These are phyloP conservation scores for Alloplasta piceator DNA, from an alignment of 2,888 invertebrate species.

Conservation along the genomic window DNA sequence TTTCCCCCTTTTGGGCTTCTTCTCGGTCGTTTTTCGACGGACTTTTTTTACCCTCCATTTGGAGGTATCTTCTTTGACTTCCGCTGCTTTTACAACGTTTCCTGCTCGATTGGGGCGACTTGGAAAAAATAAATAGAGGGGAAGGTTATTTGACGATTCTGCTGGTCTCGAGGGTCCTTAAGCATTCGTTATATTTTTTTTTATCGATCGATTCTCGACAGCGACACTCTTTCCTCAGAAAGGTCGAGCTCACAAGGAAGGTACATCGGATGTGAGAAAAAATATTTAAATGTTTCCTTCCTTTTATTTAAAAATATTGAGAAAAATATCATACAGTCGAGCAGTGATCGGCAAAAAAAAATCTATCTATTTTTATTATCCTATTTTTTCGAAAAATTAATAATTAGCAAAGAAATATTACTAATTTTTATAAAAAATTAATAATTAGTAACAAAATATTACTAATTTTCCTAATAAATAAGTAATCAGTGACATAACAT, in stretches of 20 bases:
- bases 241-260: not conserved
- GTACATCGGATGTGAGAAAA: not conserved
- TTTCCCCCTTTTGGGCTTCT: not conserved
- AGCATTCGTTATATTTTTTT: not conserved
- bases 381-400: no score
- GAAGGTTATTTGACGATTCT: conserved; percentile 27
- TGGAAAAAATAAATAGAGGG: conserved; percentile 14
- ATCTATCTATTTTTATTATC: no score
- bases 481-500: no score
- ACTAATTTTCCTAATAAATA: no score
- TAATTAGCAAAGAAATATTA: no score
- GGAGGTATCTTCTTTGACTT: not conserved
- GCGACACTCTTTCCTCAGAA: not conserved
- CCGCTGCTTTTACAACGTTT: conserved; percentile 11
- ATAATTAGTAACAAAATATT: no score
- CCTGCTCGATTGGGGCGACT: not conserved
- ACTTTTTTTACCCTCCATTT: conserved; percentile 15
- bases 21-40: not conserved
- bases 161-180: conserved; percentile 29
- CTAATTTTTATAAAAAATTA: no score
- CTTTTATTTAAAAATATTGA: conserved; percentile 3
- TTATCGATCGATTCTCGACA: conserved; percentile 30
- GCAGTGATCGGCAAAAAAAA: no score
- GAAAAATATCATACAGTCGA: no score
- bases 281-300: not conserved